Base-by-base conservation (phyloP, 2,888 invertebrate genomes). In the Strigamia maritima region DNA sequence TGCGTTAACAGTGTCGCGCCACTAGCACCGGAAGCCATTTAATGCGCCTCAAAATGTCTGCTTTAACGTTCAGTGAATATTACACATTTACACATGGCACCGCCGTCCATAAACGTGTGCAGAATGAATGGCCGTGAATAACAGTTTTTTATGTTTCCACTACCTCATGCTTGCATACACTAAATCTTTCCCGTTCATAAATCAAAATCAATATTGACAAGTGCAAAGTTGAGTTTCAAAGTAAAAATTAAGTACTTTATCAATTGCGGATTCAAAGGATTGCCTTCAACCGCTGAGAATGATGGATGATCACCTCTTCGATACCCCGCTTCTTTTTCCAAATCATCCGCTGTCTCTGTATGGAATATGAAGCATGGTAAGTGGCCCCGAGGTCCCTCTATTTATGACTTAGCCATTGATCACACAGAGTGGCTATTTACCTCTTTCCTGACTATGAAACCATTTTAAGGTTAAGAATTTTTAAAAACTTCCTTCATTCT, bases 181-280 rank as follows among this genome's bases (percentile, higher is more conserved):
- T 70, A 70, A 70, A 70, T 70, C 70, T 70, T 22, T 70, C 16
- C 1, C n/a, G 28, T 10, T 70, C 70, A 28, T 70, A 70, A 70
- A 70, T 70, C 70, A 70, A 70, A 70, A 70, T 70, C 70, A 70
- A 70, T 70, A 70, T 70, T 28, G 70, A 70, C 70, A 70, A 70
- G 70, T 70, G 70, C n/a, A 70, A 54, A 70, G 70, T 70, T 70
- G 70, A 70, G 70, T 16, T 28, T 28, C 24, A 70, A 70, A n/a
- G 70, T n/a, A 70, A 70, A 70, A 70, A 70, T 70, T 70, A 70
- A 70, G 70, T 7, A 70, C 70, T 70, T 70, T 70, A 70, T 70
- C 70, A 70, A 28, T 70, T 28, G 70, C 16, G 70, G 70, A 28
- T 70, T 70, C 70, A 70, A 70, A 70, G 70, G 70, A 26, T 70